Base-by-base conservation (phyloP, 1,140 invertebrate genomes). In the Alviniconcha marisindica region DNA sequence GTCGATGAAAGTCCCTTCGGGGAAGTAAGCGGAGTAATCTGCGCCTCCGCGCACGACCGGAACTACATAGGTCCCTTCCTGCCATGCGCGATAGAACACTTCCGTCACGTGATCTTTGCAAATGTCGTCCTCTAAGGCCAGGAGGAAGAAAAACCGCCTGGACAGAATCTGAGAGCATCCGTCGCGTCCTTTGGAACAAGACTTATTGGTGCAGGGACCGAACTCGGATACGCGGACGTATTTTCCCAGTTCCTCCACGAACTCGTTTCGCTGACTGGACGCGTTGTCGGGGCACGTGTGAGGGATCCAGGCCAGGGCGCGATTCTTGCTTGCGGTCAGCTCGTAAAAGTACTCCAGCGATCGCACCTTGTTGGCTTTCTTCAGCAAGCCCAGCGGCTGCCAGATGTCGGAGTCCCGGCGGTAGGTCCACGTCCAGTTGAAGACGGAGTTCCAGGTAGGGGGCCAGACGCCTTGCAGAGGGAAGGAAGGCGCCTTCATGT, bases 371-470 rank as follows among this genome's bases (percentile, higher is more conserved):
- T 42, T 28, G 51, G 33, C 2, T 28, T 31, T 56, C 15, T 78
- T 78, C 56, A 80, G 78, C 60, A 80, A 40, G 5, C 78, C 78
- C 12, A 80, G 44, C 2, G 78, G 78, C 28, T 80, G 56, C 77
- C 63, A 80, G 48, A 87, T 77, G 77, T 89, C 90, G 14, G 95
- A 94, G 84, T 96, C 95, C 24, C 89, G 94, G 92, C 95, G 94
- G 87, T 96, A 96, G 1, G 94, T 95, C 96, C 96, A 96, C 3
- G 96, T 96, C 96, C 96, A 96, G 89, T 96, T 96, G 88, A 96
- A 96, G 10, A 40, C 48, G 1, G 78, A 7, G 0, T 15, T 80
- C 78, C 78, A 80, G 2, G 54, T 60, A 3, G 7, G 18, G 21
- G 33, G 21, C 78, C 78, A 80, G 0, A 40, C 33, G 10, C 21